These are phyloP conservation scores for Sturnira hondurensis DNA, from an alignment of 2,113 vertebrate genomes.

Conservation along the genomic window DNA sequence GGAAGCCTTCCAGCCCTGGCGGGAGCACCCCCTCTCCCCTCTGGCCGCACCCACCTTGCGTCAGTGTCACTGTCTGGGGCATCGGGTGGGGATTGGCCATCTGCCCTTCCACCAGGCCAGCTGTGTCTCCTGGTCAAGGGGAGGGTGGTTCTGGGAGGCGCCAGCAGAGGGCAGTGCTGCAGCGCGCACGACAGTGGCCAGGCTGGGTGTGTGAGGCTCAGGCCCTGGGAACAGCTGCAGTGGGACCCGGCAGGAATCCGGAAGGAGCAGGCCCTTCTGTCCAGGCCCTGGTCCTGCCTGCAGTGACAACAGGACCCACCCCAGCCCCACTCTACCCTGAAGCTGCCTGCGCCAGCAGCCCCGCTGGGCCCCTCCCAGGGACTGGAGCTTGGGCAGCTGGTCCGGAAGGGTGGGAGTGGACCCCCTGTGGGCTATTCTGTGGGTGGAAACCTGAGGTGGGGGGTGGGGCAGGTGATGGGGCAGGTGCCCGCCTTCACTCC, in stretches of 20 bases:
- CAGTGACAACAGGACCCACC: rapidly evolving
- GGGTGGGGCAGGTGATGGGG: rapidly evolving
- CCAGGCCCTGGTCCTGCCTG: neutral
- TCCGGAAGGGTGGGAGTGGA: neutral
- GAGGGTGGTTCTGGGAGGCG: rapidly evolving
- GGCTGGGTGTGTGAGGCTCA: no score
- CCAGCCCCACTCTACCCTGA: rapidly evolving
- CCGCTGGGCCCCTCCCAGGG: rapidly evolving
- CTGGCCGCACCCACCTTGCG: rapidly evolving
- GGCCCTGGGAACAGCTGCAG: no score
- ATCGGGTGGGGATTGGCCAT: neutral
- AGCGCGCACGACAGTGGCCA: rapidly evolving
- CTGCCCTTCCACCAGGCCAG: rapidly evolving
- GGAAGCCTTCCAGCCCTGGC: neutral
- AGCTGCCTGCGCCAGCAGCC: no score
- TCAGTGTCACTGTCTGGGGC: neutral
- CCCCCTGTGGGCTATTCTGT: rapidly evolving
- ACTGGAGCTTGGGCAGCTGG: no score
- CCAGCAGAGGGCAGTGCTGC: conserved; percentile 49
- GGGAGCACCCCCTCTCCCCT: neutral
- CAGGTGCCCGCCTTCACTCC: neutral
- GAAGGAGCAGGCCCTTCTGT: no score
- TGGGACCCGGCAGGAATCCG: neutral
- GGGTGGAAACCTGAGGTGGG: neutral
- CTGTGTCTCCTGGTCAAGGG: neutral